These are phyloP conservation scores for Cyanoramphus novaezelandiae DNA, from an alignment of 2,113 vertebrate species.

Conservation along the genomic window DNA sequence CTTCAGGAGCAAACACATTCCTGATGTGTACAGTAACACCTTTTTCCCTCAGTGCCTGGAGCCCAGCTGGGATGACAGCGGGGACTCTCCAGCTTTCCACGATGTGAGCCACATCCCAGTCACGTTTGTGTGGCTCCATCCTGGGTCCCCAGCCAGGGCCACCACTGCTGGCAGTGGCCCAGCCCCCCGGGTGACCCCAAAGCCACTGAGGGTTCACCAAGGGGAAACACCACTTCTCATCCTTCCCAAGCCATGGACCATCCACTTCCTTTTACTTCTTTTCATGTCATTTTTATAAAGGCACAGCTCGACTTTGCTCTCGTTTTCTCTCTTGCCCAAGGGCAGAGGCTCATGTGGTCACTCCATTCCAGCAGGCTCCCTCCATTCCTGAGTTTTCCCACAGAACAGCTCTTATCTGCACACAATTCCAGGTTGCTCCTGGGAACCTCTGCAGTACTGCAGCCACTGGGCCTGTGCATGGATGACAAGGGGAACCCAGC, in stretches of 20 bases:
- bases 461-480: rapidly evolving
- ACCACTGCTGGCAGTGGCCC: not conserved
- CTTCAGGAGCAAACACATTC: not conserved
- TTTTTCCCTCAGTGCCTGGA: not conserved
- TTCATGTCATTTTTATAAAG: not conserved
- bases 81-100: not conserved
- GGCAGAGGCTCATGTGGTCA: rapidly evolving
- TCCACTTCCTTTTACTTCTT: not conserved
- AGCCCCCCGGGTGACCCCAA: not conserved
- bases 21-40: rapidly evolving
- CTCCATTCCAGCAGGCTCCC: not conserved
- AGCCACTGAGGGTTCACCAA: rapidly evolving
- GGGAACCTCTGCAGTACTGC: not conserved
- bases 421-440: not conserved
- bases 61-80: rapidly evolving
- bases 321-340: not conserved
- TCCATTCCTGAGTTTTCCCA: not conserved
- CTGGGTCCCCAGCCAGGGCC: not conserved
- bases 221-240: not conserved
- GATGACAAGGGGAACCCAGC: not conserved
- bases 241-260: not conserved
- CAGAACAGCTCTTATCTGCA: rapidly evolving
- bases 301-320: not conserved
- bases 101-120: rapidly evolving
- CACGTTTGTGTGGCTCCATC: rapidly evolving